phyloP scores from a whole-genome alignment of 2,113 vertebrate species.

The Misgurnus anguillicaudatus region DNA sequence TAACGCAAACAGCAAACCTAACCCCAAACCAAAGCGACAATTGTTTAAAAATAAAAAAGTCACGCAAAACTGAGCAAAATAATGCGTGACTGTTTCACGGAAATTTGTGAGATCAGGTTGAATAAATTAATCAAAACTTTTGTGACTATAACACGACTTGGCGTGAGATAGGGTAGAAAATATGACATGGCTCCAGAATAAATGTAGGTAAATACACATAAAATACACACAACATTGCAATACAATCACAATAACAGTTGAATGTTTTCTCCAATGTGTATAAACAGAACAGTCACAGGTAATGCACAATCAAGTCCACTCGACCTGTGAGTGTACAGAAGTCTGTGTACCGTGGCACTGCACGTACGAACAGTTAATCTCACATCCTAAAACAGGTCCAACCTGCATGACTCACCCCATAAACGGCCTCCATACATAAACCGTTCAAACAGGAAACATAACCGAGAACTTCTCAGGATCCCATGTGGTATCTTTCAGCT shows the following conservation, averaged over 20 bases:
- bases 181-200: background rate
- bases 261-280: background rate
- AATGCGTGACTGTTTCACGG: too few relatives aligned
- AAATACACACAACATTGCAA: too few relatives aligned
- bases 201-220: too few relatives aligned
- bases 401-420: slow-evolving; percentile 27
- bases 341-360: slow-evolving; percentile 9
- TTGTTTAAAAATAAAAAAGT: too few relatives aligned
- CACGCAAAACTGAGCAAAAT: too few relatives aligned
- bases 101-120: too few relatives aligned
- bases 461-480: background rate
- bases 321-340: background rate
- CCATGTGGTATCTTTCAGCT: background rate
- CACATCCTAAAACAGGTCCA: slow-evolving; percentile 28
- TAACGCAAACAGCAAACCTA: too few relatives aligned
- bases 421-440: slow-evolving; percentile 4
- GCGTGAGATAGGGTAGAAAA: too few relatives aligned
- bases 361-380: slow-evolving; percentile 8
- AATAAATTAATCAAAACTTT: too few relatives aligned
- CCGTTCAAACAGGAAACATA: slow-evolving; percentile 23
- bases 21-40: too few relatives aligned
- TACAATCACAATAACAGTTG: background rate
- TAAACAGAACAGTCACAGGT: background rate
- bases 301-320: background rate
- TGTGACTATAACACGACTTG: too few relatives aligned